Base-by-base conservation (phyloP, 2,888 invertebrate species). In the Mythimna ferrago region DNA sequence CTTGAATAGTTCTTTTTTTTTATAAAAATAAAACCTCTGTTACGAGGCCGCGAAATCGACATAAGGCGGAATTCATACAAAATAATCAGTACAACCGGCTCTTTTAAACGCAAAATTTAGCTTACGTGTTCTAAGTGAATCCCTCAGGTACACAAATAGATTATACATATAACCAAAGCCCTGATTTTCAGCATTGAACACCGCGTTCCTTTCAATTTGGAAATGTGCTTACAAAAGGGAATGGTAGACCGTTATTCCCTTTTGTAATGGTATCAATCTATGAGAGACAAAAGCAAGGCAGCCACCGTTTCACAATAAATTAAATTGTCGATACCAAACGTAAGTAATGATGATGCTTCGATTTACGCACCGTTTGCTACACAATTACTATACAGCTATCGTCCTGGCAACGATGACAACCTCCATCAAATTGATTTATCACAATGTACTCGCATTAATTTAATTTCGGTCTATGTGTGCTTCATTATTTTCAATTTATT, bases 171-270 rank as follows among this genome's bases (percentile, higher is more conserved):
- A 73, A 78, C 71, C 80, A 80, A 78, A 80, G 71, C 78, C 81
- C 73, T 80, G 83, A 83, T 82, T 88, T 87, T 81, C 72, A 77
- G 69, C 68, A 80, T 78, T 82, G 78, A 83, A 71, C 77, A 76
- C 58, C 74, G 65, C 78, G 77, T 76, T 80, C 81, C 80, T 80
- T 87, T 81, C 80, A 82, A 86, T 86, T 86, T 81, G 75, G 78
- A 78, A 87, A 87, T 86, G 80, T 83, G 86, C 88, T 85, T 76
- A 87, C 89, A 88, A 88, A 87, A 81, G 82, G 73, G 73, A 83
- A 77, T 77, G 71, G 76, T 71, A 80, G 73, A 78, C 78, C 75
- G 69, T 70, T 86, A 78, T 87, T 84, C 83, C 79, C 81, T 76
- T 81, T 88, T 80, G 78, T 83, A 86, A 82, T 77, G 75, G 80